Evolutionary conservation across 2,113 vertebrate genomes (phyloP), one percentile per base, ranked within the genome.

Genomic region (Catagonus wagneri): DNA sequence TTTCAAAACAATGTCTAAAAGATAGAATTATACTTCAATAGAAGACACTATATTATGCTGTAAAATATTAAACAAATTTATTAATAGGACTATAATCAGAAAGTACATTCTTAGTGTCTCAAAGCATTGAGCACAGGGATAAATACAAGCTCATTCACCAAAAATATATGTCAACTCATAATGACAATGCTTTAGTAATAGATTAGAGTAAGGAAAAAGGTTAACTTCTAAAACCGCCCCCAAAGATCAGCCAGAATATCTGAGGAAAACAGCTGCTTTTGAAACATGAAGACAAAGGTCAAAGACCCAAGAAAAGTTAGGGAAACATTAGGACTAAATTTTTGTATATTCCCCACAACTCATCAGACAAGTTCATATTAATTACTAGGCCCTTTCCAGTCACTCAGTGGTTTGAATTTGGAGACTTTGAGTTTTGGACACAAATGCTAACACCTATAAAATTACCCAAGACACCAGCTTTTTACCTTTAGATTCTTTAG

Each of bases 401-500:
- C 52, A 93, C 29, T 72, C 44, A 17, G 89, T 34, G 71, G 36
- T 39, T 68, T 84, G 22, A 93, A 92, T 63, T 19, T 50, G 9
- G 80, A 95, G 14, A 83, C 17, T 65, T 20, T 39, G n/a, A 44
- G 54, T 71, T 91, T 74, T 36, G 20, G 71, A 93, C 8, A 74
- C 29, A 87, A 52, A 79, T 69, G 52, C 17, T 34, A 39, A 58
- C 29, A 68, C 1, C 80, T 88, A 79, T 84, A 97, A 94, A 3
- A 8, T 68, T 69, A 92, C 23, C 50, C 83, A 75, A 97, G 88
- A 97, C 34, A 92, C 61, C 7, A 78, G 68, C 17, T 17, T 71
- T 93, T 88, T 74, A 85, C 66, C 27, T 93, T 87, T 34, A 79
- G 29, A 13, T 72, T 74, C 79, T 95, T 61, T 32, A 83, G 94